Evolutionary conservation across 2,797 vertebrate species (phyloP).

Genomic region (Hippocampus kuda): DNA sequence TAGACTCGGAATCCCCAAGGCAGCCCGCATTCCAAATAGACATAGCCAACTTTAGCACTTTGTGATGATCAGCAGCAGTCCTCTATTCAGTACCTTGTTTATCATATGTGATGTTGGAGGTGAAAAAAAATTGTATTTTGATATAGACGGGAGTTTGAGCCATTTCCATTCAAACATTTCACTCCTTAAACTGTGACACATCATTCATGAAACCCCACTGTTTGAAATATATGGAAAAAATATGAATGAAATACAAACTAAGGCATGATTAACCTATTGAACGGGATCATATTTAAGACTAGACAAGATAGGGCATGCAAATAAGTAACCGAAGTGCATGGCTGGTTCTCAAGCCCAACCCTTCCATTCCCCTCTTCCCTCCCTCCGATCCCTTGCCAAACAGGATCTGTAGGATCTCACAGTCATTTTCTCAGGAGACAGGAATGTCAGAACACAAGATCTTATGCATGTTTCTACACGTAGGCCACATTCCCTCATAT

Average conservation of each 20-base stretch:
- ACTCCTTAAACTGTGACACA: neutral
- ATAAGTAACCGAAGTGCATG: constrained; percentile 60
- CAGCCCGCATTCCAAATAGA: constrained; percentile 33
- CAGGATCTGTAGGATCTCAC: constrained; percentile 72
- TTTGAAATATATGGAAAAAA: neutral
- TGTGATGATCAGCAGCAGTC: constrained; percentile 23
- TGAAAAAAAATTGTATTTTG: constrained; percentile 7
- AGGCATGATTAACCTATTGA: neutral
- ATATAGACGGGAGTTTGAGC: neutral
- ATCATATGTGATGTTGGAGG: neutral
- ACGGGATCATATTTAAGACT: constrained; percentile 33
- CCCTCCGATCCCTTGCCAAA: constrained; percentile 67
- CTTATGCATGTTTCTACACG: constrained; percentile 59
- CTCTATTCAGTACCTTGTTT: constrained; percentile 12
- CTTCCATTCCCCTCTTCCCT: constrained; percentile 53
- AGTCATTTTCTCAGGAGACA: constrained; percentile 70
- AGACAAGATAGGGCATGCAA: constrained; percentile 66
- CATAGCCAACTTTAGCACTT: constrained; percentile 44
- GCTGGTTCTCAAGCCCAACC: constrained; percentile 61
- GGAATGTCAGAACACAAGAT: constrained; percentile 65
- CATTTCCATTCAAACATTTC: neutral
- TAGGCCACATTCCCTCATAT: constrained; percentile 48
- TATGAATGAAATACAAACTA: too few relatives aligned
- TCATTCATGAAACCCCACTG: neutral
- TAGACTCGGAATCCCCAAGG: constrained; percentile 29